A percentile compares a stretch with the other conserved stretches of the same genome.
Evolutionary conservation across 2,888 invertebrate species (phyloP).

Genomic region (Idaea dimidiata): DNA sequence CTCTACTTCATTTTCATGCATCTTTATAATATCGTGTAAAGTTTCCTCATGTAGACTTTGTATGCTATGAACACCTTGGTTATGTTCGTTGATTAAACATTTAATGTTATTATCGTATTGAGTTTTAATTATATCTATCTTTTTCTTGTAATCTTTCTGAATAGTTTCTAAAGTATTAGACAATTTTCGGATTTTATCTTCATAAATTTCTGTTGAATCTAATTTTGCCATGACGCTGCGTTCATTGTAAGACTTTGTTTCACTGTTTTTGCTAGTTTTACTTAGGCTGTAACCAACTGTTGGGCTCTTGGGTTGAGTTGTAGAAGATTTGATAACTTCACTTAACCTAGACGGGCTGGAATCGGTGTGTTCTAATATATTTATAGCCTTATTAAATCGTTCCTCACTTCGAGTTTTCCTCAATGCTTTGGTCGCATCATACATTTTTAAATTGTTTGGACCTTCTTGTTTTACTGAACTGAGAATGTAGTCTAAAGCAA

Average conservation of each 20-base stretch:
- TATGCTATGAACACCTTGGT: slow-evolving; percentile 76
- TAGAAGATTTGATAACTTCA: slow-evolving; percentile 29
- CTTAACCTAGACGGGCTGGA: slow-evolving; percentile 29
- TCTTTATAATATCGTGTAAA: slow-evolving; percentile 65
- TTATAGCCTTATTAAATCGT: slow-evolving; percentile 24
- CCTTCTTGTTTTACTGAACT: slow-evolving; percentile 43
- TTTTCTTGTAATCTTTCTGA: slow-evolving; percentile 63
- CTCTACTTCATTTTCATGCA: slow-evolving; percentile 77
- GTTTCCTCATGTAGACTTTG: slow-evolving; percentile 78
- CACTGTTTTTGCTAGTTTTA: slow-evolving; percentile 30
- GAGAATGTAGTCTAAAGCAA: slow-evolving; percentile 54
- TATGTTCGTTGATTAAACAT: slow-evolving; percentile 75
- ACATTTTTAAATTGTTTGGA: slow-evolving; percentile 31
- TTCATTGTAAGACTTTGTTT: slow-evolving; percentile 32
- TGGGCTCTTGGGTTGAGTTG: slow-evolving; percentile 27
- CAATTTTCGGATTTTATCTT: slow-evolving; percentile 51
- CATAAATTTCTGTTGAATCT: slow-evolving; percentile 49
- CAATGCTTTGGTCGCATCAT: slow-evolving; percentile 27
- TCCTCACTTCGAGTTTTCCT: slow-evolving; percentile 48
- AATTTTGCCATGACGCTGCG: slow-evolving; percentile 47
- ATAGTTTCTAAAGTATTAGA: slow-evolving; percentile 54
- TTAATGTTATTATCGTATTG: slow-evolving; percentile 79
- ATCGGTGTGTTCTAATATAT: slow-evolving; percentile 20
- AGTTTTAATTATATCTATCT: slow-evolving; percentile 68
- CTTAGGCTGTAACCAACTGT: slow-evolving; percentile 26